Conservation (phyloP, 2,113 vertebrate species). For the Thymallus thymallus region DNA sequence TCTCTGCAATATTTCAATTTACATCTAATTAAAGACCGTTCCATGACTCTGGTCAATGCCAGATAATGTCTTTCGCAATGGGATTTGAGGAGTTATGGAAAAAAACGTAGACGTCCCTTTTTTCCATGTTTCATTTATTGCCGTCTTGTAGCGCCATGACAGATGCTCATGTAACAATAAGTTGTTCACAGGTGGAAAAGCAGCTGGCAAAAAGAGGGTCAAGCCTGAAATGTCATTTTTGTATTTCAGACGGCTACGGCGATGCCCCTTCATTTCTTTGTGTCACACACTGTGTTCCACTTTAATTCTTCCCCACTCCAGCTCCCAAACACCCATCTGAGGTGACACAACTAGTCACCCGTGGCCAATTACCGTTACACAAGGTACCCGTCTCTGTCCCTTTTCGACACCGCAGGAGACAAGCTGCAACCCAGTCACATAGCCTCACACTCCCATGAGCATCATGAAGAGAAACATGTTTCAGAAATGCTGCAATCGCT, state of each 20-base stretch:
- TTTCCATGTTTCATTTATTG: slow-evolving; percentile 9
- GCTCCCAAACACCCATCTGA: slow-evolving; percentile 15
- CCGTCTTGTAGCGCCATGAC: not conserved
- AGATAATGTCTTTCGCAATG: not conserved
- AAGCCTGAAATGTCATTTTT: slow-evolving; percentile 14
- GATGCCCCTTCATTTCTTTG: not conserved
- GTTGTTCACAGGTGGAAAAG: slow-evolving; percentile 35
- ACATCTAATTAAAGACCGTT: slow-evolving; percentile 39
- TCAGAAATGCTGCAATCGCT: slow-evolving; percentile 21
- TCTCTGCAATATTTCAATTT: slow-evolving; percentile 36
- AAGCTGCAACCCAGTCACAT: slow-evolving; percentile 6
- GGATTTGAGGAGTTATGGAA: not conserved
- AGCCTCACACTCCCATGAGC: slow-evolving; percentile 15
- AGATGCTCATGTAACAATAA: not conserved
- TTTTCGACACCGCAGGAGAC: slow-evolving; percentile 32
- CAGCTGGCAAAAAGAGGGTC: slow-evolving; percentile 9
- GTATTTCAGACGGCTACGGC: slow-evolving; percentile 17
- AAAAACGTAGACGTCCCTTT: no score
- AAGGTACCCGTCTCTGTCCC: slow-evolving; percentile 32
- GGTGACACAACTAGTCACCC: slow-evolving; percentile 42
- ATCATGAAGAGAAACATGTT: slow-evolving; percentile 34
- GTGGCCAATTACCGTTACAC: slow-evolving; percentile 58
- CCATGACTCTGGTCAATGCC: slow-evolving; percentile 14
- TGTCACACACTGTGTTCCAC: slow-evolving; percentile 14
- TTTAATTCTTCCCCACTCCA: slow-evolving; percentile 35